Conservation (phyloP, 2,888 invertebrate species). For the Perizoma affinitatum region DNA sequence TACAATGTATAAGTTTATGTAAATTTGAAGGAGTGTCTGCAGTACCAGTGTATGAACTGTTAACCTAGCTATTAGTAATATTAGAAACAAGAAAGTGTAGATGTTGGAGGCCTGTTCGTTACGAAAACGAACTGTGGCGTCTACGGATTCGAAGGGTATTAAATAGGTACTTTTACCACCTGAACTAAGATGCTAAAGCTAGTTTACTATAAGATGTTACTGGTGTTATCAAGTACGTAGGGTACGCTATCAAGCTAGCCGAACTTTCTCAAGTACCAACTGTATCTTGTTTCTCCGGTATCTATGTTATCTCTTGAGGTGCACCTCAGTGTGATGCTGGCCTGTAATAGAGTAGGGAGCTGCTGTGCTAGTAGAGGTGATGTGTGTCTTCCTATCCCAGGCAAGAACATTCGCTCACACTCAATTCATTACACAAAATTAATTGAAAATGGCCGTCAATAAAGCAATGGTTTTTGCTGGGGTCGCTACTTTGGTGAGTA, state of each 20-base stretch:
- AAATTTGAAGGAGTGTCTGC: too few relatives aligned
- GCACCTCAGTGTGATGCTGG: slow-evolving; percentile 55
- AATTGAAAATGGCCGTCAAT: slow-evolving; percentile 45
- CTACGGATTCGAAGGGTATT: too few relatives aligned
- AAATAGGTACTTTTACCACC: too few relatives aligned
- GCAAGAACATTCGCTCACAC: slow-evolving; percentile 19
- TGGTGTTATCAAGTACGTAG: slow-evolving; percentile 1
- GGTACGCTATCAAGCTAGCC: slow-evolving; percentile 27
- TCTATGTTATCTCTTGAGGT: slow-evolving; percentile 44
- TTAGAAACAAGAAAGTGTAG: too few relatives aligned
- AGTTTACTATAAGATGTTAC: too few relatives aligned
- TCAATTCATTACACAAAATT: slow-evolving; percentile 18
- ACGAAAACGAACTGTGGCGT: too few relatives aligned
- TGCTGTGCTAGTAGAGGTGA: slow-evolving; percentile 19
- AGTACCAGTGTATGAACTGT: too few relatives aligned
- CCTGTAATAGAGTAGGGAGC: slow-evolving; percentile 38
- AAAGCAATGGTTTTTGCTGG: slow-evolving; percentile 53
- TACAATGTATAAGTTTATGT: too few relatives aligned
- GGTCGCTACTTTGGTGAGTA: slow-evolving; percentile 53
- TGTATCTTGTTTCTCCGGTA: slow-evolving; percentile 37
- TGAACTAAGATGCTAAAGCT: too few relatives aligned
- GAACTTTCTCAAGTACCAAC: slow-evolving; percentile 34
- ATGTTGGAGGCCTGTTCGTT: too few relatives aligned
- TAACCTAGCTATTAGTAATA: too few relatives aligned
- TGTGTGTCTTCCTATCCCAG: slow-evolving; percentile 7